Percentiles rank a stretch among this genome's conserved stretches.
Conservation (phyloP, 2,888 invertebrate genomes). For the Cheilosia pagana region DNA sequence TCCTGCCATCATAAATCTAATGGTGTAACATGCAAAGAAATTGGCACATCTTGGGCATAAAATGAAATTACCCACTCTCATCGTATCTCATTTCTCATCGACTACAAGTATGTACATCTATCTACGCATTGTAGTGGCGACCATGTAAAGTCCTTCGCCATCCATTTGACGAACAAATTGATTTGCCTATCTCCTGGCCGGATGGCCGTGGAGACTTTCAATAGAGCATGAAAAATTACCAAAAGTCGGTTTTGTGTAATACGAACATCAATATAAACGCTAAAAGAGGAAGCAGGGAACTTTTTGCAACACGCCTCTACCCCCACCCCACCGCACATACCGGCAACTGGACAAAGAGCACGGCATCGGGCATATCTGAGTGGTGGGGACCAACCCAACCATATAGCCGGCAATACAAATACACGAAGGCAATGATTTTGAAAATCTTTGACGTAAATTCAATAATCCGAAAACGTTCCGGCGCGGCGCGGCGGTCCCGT, state of each 20-base stretch:
- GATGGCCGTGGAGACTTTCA: slow-evolving; percentile 66
- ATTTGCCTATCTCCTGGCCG: slow-evolving; percentile 67
- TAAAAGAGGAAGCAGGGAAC: slow-evolving; percentile 34
- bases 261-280: slow-evolving; percentile 72
- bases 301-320: not conserved
- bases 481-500: slow-evolving; percentile 8
- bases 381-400: slow-evolving; percentile 45
- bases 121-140: slow-evolving; percentile 46
- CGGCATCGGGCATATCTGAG: slow-evolving; percentile 8
- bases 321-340: slow-evolving; percentile 8
- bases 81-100: slow-evolving; percentile 66
- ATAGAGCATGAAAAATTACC: slow-evolving; percentile 75
- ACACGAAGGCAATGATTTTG: slow-evolving; percentile 73
- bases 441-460: slow-evolving; percentile 75
- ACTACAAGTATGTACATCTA: slow-evolving; percentile 28
- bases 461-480: slow-evolving; percentile 65
- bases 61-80: slow-evolving; percentile 72
- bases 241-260: slow-evolving; percentile 73
- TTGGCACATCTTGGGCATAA: slow-evolving; percentile 73
- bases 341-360: not conserved
- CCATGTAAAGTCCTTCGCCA: slow-evolving; percentile 51
- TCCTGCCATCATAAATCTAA: slow-evolving; percentile 75
- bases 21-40: slow-evolving; percentile 70
- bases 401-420: slow-evolving; percentile 67
- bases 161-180: slow-evolving; percentile 71